Evolutionary conservation across 2,888 invertebrate species (phyloP), one percentile per base, ranked within the genome.

Genomic region (Polydrusus pterygomalis): DNA sequence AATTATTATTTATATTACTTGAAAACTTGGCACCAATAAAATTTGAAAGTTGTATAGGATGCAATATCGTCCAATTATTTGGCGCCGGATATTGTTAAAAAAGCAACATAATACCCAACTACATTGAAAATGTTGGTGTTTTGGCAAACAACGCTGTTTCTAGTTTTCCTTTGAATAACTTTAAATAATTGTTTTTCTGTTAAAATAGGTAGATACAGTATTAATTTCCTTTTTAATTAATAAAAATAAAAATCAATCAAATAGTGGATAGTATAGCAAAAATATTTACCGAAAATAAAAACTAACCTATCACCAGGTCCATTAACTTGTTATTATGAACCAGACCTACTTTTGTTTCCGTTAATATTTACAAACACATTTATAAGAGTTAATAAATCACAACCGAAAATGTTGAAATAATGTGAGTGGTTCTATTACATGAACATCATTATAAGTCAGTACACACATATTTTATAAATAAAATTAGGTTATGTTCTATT

Each of bases 401-500:
- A 17, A 47, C 15, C 17, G 17, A 47, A 43, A 47, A 47, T 47
- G 47, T 47, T 47, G 47, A 47, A 47, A 47, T 43, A 43, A n/a
- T 47, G 3, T 17, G 47, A 47, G 47, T 15, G 47, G 17, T n/a
- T 17, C 17, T 47, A 17, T 47, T 45, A 45, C n/a, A n/a, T 47
- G 47, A 47, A 17, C n/a, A 17, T 47, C 9, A 47, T 47, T 47
- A 17, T 47, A 25, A 25, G 25, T 47, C 17, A 7, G 47, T 17
- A 15, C 47, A 17, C 17, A n/a, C 47, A 47, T 47, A 47, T 47
- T 17, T 47, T 17, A 7, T 47, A 17, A 17, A 47, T 47, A 47
- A 47, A 47, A 47, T 47, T 47, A 17, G 47, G 47, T 47, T 47
- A 47, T 17, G 17, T 25, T 25, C 5, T 47, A 47, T 47, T 17